These are phyloP conservation scores for Poeciliopsis turneri DNA, from an alignment of 2,797 vertebrate genomes.

Conservation along the genomic window DNA sequence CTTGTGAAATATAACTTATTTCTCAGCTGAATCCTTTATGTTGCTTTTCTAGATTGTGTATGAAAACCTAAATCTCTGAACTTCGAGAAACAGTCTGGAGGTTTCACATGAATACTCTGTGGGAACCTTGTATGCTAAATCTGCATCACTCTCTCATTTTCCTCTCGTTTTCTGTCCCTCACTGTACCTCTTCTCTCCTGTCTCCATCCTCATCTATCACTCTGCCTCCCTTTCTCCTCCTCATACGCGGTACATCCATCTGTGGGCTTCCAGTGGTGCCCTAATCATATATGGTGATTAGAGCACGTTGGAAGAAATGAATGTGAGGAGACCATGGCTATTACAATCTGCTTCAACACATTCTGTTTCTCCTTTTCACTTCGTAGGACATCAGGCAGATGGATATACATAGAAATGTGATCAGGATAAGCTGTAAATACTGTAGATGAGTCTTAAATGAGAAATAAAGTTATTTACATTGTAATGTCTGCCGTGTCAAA, in stretches of 20 bases:
- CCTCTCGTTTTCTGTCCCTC: background rate
- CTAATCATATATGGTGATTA: constrained; percentile 65
- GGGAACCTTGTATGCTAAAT: background rate
- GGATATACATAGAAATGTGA: constrained; percentile 7
- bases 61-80: background rate
- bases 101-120: background rate
- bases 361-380: constrained; percentile 44
- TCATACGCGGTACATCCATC: constrained; percentile 57
- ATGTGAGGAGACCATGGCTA: constrained; percentile 44
- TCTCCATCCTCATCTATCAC: constrained; percentile 42
- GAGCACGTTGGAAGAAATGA: constrained; percentile 58
- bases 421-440: background rate
- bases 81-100: background rate
- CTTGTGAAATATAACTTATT: background rate
- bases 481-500: background rate
- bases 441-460: background rate
- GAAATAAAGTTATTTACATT: background rate
- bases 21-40: background rate
- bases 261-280: constrained; percentile 51
- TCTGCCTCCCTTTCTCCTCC: constrained; percentile 21
- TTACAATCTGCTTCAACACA: constrained; percentile 38
- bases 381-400: constrained; percentile 33
- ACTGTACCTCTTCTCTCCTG: constrained; percentile 1
- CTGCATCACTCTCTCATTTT: background rate
- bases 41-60: background rate